phyloP scores from a whole-genome alignment of 2,888 invertebrate genomes.

The Lasioglossum lativentre region DNA sequence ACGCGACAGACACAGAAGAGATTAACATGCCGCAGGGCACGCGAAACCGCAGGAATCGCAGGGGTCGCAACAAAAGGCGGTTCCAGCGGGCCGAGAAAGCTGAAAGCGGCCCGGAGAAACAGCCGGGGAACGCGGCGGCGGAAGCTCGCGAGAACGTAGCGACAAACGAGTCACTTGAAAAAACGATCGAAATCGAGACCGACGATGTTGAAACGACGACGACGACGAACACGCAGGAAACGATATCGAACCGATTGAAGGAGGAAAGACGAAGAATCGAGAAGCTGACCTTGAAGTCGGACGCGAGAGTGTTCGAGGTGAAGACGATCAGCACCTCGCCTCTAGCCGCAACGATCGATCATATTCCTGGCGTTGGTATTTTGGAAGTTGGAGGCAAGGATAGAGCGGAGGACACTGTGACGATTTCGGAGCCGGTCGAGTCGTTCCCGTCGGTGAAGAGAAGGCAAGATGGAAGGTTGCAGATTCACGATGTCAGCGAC shows the following conservation, averaged over 20 bases:
- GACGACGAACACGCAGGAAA: background rate
- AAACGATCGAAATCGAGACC: constrained; percentile 4
- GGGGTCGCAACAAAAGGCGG: constrained; percentile 74
- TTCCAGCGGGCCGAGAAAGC: constrained; percentile 53
- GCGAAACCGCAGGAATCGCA: constrained; percentile 76
- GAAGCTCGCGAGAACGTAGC: background rate
- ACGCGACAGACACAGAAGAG: constrained; percentile 70
- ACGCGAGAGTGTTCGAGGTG: constrained; percentile 76
- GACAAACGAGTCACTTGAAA: background rate
- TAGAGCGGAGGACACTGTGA: constrained; percentile 65
- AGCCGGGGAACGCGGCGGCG: background rate
- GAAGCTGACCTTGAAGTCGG: constrained; percentile 68
- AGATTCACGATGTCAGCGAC: constrained; percentile 81
- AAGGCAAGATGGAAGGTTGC: constrained; percentile 64
- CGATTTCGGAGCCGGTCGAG: constrained; percentile 77
- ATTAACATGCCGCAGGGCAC: constrained; percentile 77
- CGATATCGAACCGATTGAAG: background rate
- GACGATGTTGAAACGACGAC: background rate
- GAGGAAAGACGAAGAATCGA: constrained; percentile 71
- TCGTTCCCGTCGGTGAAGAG: constrained; percentile 62
- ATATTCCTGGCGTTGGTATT: constrained; percentile 80
- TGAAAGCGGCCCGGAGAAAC: background rate
- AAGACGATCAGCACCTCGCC: constrained; percentile 76
- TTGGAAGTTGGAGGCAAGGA: constrained; percentile 69
- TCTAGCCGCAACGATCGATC: constrained; percentile 77